Evolutionary conservation across 2,797 vertebrate species (phyloP), one percentile per base, ranked within the genome.

Genomic region (Sebastes diaconus): DNA sequence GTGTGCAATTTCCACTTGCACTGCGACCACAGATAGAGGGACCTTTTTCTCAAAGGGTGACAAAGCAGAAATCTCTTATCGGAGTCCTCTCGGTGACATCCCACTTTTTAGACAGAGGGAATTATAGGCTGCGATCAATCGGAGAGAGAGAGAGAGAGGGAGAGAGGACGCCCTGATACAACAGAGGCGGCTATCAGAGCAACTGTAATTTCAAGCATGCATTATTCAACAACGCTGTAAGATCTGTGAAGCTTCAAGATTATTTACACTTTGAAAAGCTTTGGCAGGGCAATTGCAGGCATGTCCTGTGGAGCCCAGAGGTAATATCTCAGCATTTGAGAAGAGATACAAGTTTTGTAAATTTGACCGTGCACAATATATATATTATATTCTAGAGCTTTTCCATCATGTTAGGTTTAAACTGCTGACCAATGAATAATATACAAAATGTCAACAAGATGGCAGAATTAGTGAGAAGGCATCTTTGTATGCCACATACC

Each of bases 181-280:
- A 87, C 85, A 61, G 65, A 83, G 84, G 72, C 68, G 20, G 75
- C 79, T 88, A 89, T 93, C 85, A 77, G 80, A 79, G 84, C 76
- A 90, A 91, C 90, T 90, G 91, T 91, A 92, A 93, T 95, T 94
- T 91, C 55, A 68, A 75, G 78, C 89, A 93, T 94, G 93, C 91
- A 95, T 94, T 94, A 95, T 95, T 95, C 93, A 95, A 79, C 80
- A 67, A 81, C 52, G 66, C 89, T 87, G 85, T 71, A 88, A 84
- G 80, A 90, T 92, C 81, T 88, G 90, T 81, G 86, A 85, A 81
- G 91, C 88, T 87, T 90, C 81, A 58, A 76, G 84, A 87, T 94
- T 90, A 95, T 95, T 94, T 93, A 91, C 90, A 89, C 79, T 87
- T 84, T 87, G 85, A 89, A 85, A 92, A 91, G 83, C 83, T 58